Evolutionary conservation across 1,140 invertebrate genomes (phyloP), one percentile per base, ranked within the genome.

Genomic region (Macrobrachium rosenbergii): DNA sequence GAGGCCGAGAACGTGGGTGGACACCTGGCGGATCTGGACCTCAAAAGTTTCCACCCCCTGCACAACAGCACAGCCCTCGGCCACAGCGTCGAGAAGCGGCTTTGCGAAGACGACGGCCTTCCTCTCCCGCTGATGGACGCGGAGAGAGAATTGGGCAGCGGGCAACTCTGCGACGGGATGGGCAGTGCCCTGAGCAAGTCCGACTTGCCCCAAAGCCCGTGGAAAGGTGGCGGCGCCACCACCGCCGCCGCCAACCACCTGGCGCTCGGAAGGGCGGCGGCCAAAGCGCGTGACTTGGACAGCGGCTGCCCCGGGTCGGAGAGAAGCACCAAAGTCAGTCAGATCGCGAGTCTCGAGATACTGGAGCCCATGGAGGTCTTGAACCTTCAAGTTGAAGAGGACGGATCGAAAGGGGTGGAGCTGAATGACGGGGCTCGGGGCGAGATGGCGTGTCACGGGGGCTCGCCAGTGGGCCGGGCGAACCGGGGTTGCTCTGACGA

Each of bases 241-340:
- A n/a, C n/a, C n/a, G n/a, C 45, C 10, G 45, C 45, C 5, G 10
- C 45, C 45, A 5, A 52, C 45, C 45, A 52, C 45, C 45, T 52
- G 10, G 45, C 45, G 23, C 52, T 59, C 7, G 72, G 78, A 63
- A 62, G 59, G 17, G 59, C 59, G 28, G 16, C 19, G n/a, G 37
- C 58, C 10, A 67, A 80, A 59, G 78, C 60, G 0, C 64, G 84
- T 12, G 84, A 87, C 37, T n/a, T 81, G 28, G 84, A 87, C 21
- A 87, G 84, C 76, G 84, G 84, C 8, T 87, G 84, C n/a, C 84
- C 84, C 10, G 84, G 84, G 3, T 87, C 84, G 16, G 84, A 87
- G 23, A 77, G 67, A 12, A 87, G 84, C 59, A 81, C 78, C 14
- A 80, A 78, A 21, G 58, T 82, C 6, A 87, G 84, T 58, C 84